Percentiles rank a stretch among this genome's conserved stretches.
Conservation (phyloP, 2,797 vertebrate genomes). For the Gymnoscopelus microlampas region DNA sequence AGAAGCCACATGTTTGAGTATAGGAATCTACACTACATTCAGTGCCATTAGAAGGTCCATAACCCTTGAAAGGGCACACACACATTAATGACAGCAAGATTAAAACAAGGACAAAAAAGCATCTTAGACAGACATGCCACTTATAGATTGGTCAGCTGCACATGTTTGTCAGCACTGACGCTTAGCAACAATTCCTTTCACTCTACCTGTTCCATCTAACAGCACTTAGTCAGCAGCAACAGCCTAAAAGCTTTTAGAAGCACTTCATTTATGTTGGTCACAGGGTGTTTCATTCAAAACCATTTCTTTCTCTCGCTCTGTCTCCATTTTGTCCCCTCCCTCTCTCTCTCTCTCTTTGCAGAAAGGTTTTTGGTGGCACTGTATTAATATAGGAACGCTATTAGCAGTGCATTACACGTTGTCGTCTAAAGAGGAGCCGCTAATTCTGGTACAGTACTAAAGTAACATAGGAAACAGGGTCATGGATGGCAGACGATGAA, state of each 20-base stretch:
- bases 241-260: no score
- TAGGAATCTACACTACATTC: no score
- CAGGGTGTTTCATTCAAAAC: constrained; percentile 2
- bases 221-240: background rate
- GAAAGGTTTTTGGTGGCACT: constrained; percentile 33
- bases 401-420: constrained; percentile 24
- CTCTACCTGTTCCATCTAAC: constrained; percentile 12
- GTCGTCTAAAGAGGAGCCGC: constrained; percentile 23
- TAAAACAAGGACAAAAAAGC: background rate
- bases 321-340: background rate
- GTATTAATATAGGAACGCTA: constrained; percentile 28
- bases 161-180: constrained; percentile 1
- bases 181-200: background rate
- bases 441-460: constrained; percentile 22
- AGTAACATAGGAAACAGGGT: background rate
- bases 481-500: constrained; percentile 1
- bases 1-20: no score
- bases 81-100: no score
- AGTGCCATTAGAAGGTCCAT: no score
- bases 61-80: no score
- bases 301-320: background rate
- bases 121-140: background rate
- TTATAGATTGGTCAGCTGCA: background rate
- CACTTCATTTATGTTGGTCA: no score
- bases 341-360: constrained; percentile 13